Evolutionary conservation across 2,888 invertebrate species (phyloP).

Genomic region (Elysia crispata): DNA sequence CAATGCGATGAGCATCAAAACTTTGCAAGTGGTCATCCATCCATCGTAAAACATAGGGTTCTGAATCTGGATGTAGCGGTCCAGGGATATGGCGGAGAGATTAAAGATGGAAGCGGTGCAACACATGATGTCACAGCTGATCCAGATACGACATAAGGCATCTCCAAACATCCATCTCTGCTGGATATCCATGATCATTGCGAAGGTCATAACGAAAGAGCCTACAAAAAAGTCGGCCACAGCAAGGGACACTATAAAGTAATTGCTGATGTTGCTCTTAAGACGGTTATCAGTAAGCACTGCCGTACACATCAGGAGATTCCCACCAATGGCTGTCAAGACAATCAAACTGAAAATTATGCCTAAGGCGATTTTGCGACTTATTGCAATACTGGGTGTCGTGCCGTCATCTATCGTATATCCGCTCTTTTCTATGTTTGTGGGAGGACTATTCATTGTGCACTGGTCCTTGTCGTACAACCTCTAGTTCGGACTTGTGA

Average conservation of each 20-base stretch:
- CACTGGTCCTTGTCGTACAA: too few relatives aligned
- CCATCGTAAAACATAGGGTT: conserved; percentile 81
- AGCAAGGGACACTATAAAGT: conserved; percentile 91
- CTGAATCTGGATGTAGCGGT: conserved; percentile 86
- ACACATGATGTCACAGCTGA: conserved; percentile 99
- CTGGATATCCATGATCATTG: conserved; percentile 96
- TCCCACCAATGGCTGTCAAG: conserved; percentile 94
- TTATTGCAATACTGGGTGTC: too few relatives aligned
- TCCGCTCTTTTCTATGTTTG: too few relatives aligned
- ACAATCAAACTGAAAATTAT: conserved; percentile 83
- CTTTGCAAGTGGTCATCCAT: conserved; percentile 79
- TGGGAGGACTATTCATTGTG: too few relatives aligned
- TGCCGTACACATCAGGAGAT: conserved; percentile 96
- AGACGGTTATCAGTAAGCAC: conserved; percentile 97
- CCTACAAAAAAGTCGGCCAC: conserved; percentile 98
- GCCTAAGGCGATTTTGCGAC: neutral
- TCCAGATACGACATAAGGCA: conserved; percentile 98
- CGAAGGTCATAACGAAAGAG: conserved; percentile 98
- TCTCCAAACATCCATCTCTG: conserved; percentile 99
- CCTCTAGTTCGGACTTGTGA: too few relatives aligned
- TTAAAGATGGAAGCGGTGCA: conserved; percentile 99
- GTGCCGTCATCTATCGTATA: too few relatives aligned
- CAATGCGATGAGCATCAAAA: conserved; percentile 86
- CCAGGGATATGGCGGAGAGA: conserved; percentile 97
- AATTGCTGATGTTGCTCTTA: conserved; percentile 78